Evolutionary conservation across 2,113 vertebrate species (phyloP), one percentile per base, ranked within the genome.

Genomic region (Ctenomys sociabilis): DNA sequence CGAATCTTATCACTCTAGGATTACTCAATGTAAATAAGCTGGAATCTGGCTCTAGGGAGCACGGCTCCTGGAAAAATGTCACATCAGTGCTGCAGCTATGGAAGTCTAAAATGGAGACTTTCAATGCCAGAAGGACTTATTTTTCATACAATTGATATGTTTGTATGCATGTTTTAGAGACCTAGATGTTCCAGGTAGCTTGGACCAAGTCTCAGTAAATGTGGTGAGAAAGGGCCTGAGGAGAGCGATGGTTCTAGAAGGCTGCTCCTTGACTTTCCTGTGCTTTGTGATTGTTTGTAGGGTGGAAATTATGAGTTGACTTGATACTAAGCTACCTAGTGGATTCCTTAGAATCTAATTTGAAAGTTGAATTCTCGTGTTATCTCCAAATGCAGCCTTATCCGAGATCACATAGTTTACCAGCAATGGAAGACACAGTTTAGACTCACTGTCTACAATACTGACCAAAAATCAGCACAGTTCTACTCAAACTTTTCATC

Each of bases 171-270:
- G 22, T 49, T 66, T 92, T 61, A 75, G 57, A 95, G 13, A 63
- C 3, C 3, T 37, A 1, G 5, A 11, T 89, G 32, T 80, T 32
- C 59, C 30, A 61, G 57, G 21, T 80, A 28, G 28, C n/a, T 66
- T 66, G 85, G n/a, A 81, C 1, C 2, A 63, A 75, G 22, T 75
- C 24, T 16, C n/a, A 63, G 24, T 9, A 11, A 63, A 32, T 11
- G 17, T 64, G 59, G 11, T 14, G 72, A 61, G 75, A 66, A 82
- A 84, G 61, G 11, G 0, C 26, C 37, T 6, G 0, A 61, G n/a
- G 19, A 26, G 14, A n/a, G 6, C 0, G 0, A 0, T 16, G 43
- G 22, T 17, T 1, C 7, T 28, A 2, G n/a, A 14, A 13, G 37
- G 63, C 5, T 7, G 24, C n/a, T 83, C 17, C 1, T 6, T 19